A percentile compares a stretch with the other conserved stretches of the same genome.
These are phyloP conservation scores for Acleris literana DNA, from an alignment of 2,888 invertebrate genomes.

Conservation along the genomic window DNA sequence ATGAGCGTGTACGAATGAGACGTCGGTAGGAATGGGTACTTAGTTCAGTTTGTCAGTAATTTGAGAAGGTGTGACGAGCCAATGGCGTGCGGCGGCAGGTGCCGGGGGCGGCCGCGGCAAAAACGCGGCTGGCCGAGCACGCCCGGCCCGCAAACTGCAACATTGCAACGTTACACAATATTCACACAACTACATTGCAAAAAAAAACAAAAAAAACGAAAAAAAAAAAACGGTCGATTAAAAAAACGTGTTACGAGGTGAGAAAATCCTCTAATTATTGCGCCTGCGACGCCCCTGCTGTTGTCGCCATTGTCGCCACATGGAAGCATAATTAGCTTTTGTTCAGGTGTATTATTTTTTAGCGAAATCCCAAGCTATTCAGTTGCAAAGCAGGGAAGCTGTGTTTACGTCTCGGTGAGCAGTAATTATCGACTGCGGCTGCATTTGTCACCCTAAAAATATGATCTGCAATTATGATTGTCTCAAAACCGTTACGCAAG, in stretches of 20 bases:
- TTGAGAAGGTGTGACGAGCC: constrained; percentile 44
- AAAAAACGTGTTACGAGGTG: constrained; percentile 71
- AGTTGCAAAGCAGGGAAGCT: constrained; percentile 66
- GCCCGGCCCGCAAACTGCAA: constrained; percentile 8
- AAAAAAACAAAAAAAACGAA: constrained; percentile 53
- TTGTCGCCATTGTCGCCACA: constrained; percentile 64
- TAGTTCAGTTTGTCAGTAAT: constrained; percentile 34
- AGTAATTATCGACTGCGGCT: constrained; percentile 62
- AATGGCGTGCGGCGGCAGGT: constrained; percentile 32
- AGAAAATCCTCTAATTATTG: constrained; percentile 80
- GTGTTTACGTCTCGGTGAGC: constrained; percentile 72
- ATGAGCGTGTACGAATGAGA: constrained; percentile 33
- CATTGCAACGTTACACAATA: constrained; percentile 20
- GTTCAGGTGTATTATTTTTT: constrained; percentile 71
- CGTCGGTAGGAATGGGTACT: constrained; percentile 32
- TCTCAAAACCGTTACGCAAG: constrained; percentile 38
- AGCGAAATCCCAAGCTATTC: constrained; percentile 62
- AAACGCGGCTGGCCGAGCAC: constrained; percentile 29
- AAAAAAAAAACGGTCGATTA: constrained; percentile 52
- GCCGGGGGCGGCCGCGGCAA: constrained; percentile 30
- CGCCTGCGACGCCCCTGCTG: constrained; percentile 61
- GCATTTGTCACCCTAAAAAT: constrained; percentile 59
- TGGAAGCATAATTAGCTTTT: constrained; percentile 77
- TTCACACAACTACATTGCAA: constrained; percentile 31
- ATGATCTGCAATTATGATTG: constrained; percentile 63